Conservation (phyloP, 1,140 invertebrate genomes). For the Drosophila arizonae region DNA sequence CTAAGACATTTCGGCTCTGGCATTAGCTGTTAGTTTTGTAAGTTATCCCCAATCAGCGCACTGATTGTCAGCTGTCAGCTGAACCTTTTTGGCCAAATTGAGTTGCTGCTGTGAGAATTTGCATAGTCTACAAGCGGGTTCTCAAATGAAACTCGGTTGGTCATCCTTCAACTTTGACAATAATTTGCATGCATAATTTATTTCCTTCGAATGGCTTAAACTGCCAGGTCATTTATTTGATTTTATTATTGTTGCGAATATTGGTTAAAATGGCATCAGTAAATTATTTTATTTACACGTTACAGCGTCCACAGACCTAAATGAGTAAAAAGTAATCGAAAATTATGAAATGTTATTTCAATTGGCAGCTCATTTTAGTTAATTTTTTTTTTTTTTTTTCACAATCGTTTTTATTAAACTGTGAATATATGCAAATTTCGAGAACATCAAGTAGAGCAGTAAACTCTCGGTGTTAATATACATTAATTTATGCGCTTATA, state of each 20-base stretch:
- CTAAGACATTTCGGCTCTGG: too few relatives aligned
- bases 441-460: not conserved
- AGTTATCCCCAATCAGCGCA: constrained; percentile 7
- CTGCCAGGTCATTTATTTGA: constrained; percentile 13
- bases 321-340: constrained; percentile 50
- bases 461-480: constrained; percentile 9
- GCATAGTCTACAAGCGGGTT: constrained; percentile 16
- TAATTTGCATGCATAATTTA: constrained; percentile 9
- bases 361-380: constrained; percentile 9
- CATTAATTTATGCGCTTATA: constrained; percentile 4
- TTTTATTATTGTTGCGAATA: constrained; percentile 13
- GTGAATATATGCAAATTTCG: constrained; percentile 30
- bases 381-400: constrained; percentile 1
- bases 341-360: constrained; percentile 55
- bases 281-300: constrained; percentile 42
- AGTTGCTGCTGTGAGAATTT: not conserved
- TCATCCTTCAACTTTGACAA: not conserved
- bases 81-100: constrained; percentile 3
- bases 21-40: not conserved
- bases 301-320: constrained; percentile 13
- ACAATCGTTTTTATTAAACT: constrained; percentile 5
- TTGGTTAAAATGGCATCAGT: constrained; percentile 28
- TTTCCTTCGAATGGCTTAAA: constrained; percentile 11
- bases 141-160: constrained; percentile 2
- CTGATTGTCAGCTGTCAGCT: constrained; percentile 4